Evolutionary conservation across 2,113 vertebrate species (phyloP), one percentile per base, ranked within the genome.

Genomic region (Fregata magnificens): DNA sequence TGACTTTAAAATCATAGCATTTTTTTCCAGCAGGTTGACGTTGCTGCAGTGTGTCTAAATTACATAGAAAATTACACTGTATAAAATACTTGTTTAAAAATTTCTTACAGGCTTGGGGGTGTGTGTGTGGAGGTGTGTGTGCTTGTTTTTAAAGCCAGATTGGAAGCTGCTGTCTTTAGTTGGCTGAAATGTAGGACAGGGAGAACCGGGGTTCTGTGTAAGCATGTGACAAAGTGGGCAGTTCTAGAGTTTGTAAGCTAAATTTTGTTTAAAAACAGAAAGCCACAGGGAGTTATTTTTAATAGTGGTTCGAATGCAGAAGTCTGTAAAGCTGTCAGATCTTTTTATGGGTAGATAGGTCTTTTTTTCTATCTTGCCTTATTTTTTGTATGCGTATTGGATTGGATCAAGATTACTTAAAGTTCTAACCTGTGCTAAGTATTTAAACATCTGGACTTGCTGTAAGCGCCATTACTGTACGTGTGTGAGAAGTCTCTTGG

Each of bases 351-450:
- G 16, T 62, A 58, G 38, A 17, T 53, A 34, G 73, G 14, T 73
- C 10, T 53, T 70, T 53, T 70, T 90, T 95, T 76, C 88, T 90
- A 0, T 90, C 89, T 90, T 82, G 89, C 32, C 42, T 36, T 89
- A 25, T 79, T 72, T 92, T 94, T 91, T 73, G 38, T 62, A 31
- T 47, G 18, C 63, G 18, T 36, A 12, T 62, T 93, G 94, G 82
- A 56, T 70, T 80, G 70, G 88, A 87, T 88, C 71, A 21, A n/a
- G 86, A 34, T 91, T 88, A 11, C 49, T 85, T 84, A 53, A 73
- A n/a, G 82, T 95, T 91, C 78, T 82, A 95, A 95, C 91, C 93
- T 94, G 91, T 63, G 82, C 74, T 70, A 26, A 94, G n/a, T 70
- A 9, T 76, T 95, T 85, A 50, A 94, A 90, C 93, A 94, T 82